Conservation (phyloP, 2,888 invertebrate species). For the Caenorhabditis afra region DNA sequence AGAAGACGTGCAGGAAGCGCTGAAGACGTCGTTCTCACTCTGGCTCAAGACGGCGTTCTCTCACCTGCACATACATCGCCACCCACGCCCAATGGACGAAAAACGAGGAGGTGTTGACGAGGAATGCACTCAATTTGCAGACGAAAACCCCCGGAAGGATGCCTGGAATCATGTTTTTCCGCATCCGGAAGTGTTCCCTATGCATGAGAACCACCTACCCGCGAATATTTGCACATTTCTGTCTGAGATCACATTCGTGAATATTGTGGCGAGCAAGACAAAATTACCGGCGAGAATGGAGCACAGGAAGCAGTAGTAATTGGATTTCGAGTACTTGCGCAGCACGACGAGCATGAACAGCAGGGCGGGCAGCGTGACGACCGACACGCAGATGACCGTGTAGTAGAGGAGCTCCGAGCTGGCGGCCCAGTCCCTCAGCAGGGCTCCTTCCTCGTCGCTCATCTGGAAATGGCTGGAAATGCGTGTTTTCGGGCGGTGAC, state of each 20-base stretch:
- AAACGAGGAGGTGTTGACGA: constrained; percentile 65
- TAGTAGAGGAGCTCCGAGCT: constrained; percentile 51
- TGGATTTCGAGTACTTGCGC: constrained; percentile 32
- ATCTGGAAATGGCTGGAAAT: not conserved
- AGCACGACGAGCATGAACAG: constrained; percentile 30
- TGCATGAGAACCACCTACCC: constrained; percentile 36
- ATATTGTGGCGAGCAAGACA: constrained; percentile 55
- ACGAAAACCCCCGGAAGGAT: constrained; percentile 61
- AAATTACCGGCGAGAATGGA: constrained; percentile 66
- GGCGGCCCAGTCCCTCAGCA: constrained; percentile 42
- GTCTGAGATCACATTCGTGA: constrained; percentile 59
- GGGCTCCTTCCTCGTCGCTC: constrained; percentile 21
- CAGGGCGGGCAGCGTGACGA: constrained; percentile 43
- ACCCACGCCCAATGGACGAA: constrained; percentile 71
- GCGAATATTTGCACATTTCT: constrained; percentile 37
- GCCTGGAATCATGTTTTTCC: constrained; percentile 35
- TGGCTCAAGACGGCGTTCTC: not conserved
- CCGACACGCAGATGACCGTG: constrained; percentile 45
- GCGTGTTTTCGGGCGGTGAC: not conserved
- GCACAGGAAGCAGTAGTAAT: constrained; percentile 62
- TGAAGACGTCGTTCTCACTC: constrained; percentile 7
- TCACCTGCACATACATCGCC: constrained; percentile 63
- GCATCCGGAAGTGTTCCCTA: not conserved
- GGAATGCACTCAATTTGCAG: constrained; percentile 67
- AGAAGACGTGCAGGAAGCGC: constrained; percentile 53